A percentile compares a stretch with the other conserved stretches of the same genome.
These are phyloP conservation scores for Tribolium castaneum DNA, from an alignment of 1,140 invertebrate genomes.

Conservation along the genomic window DNA sequence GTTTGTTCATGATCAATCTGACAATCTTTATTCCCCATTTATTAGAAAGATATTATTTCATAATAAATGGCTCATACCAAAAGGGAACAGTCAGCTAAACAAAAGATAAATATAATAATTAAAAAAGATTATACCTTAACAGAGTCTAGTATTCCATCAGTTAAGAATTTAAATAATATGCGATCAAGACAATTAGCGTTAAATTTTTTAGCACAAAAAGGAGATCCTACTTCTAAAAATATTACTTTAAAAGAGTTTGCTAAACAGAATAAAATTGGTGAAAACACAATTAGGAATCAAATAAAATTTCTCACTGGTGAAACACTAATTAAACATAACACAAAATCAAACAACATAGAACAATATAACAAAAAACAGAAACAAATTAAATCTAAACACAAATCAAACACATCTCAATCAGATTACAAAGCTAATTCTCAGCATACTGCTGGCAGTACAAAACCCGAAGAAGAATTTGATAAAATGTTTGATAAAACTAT, in stretches of 20 bases:
- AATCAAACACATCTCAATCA: constrained; percentile 17
- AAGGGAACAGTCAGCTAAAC: constrained; percentile 19
- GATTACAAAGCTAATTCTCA: background rate
- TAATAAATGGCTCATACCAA: constrained; percentile 30
- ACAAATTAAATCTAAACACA: constrained; percentile 6
- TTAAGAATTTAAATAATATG: constrained; percentile 30
- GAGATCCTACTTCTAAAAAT: background rate
- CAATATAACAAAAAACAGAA: constrained; percentile 3
- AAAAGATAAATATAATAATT: background rate
- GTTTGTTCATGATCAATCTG: too few relatives aligned
- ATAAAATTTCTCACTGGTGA: background rate
- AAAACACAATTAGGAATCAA: background rate
- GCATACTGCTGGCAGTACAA: constrained; percentile 3
- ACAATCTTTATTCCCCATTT: constrained; percentile 15
- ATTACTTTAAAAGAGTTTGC: background rate
- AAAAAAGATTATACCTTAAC: background rate
- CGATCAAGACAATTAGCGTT: constrained; percentile 23
- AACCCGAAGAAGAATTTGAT: constrained; percentile 26
- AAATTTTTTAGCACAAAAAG: constrained; percentile 22
- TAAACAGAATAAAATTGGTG: background rate
- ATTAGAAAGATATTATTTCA: constrained; percentile 34
- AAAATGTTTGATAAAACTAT: constrained; percentile 32
- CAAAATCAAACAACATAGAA: background rate
- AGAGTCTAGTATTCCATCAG: constrained; percentile 18
- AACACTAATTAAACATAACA: background rate